Evolutionary conservation across 1,140 invertebrate species (phyloP).

Genomic region (Doryteuthis pealeii): DNA sequence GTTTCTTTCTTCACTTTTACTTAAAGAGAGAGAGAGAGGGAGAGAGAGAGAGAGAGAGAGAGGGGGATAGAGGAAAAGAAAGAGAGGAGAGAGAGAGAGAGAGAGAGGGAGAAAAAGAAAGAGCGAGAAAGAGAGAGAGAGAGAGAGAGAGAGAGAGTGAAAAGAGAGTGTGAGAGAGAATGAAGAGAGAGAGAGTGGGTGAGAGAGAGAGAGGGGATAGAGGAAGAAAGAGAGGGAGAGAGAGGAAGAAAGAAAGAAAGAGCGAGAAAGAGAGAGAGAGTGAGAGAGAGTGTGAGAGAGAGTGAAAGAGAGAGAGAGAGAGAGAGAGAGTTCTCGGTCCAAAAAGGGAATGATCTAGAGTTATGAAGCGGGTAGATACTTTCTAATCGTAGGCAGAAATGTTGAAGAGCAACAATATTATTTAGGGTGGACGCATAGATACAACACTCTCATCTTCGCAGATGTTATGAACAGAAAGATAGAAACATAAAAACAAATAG

Average conservation of each 20-base stretch:
- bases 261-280: background rate
- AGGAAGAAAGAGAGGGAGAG: background rate
- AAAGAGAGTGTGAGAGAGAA: background rate
- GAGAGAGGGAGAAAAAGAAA: background rate
- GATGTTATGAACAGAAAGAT: too few relatives aligned
- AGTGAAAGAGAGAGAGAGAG: background rate
- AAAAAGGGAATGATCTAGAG: background rate
- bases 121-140: background rate
- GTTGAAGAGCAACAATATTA: too few relatives aligned
- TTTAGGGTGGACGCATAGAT: too few relatives aligned
- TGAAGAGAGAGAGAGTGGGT: background rate
- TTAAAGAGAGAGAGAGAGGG: background rate
- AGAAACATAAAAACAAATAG: too few relatives aligned
- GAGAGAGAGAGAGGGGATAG: background rate
- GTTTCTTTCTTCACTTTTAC: too few relatives aligned
- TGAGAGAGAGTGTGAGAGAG: background rate
- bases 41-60: background rate
- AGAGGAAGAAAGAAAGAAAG: background rate
- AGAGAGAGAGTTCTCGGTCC: background rate
- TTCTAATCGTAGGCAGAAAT: too few relatives aligned
- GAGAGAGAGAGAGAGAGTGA: background rate
- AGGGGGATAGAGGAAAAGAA: background rate
- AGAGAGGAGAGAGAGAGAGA: background rate
- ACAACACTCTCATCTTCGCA: too few relatives aligned
- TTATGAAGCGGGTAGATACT: too few relatives aligned